These are phyloP conservation scores for Nowickia ferox DNA, from an alignment of 2,888 invertebrate genomes.

Conservation along the genomic window DNA sequence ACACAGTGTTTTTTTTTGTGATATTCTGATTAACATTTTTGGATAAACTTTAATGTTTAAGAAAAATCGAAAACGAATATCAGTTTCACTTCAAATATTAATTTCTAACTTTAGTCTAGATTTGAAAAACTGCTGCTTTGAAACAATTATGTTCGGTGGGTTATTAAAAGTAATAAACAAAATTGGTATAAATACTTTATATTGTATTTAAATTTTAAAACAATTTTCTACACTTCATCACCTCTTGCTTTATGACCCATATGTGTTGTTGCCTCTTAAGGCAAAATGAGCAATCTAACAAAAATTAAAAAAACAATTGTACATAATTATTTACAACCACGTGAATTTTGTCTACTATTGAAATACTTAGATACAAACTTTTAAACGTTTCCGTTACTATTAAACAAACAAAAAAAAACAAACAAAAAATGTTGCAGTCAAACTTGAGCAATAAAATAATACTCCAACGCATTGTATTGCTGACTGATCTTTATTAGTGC, in stretches of 20 bases:
- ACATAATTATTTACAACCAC: conserved; percentile 60
- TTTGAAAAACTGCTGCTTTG: too few species aligned
- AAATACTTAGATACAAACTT: not conserved
- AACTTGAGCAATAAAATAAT: conserved; percentile 17
- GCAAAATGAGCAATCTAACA: conserved; percentile 27
- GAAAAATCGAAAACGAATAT: too few species aligned
- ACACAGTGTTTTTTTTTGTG: too few species aligned
- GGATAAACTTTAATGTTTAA: too few species aligned
- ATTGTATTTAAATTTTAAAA: not conserved
- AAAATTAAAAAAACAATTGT: conserved; percentile 56
- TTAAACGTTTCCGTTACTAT: conserved; percentile 57
- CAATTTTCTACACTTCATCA: conserved; percentile 37
- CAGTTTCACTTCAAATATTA: too few species aligned
- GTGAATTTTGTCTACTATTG: conserved; percentile 10
- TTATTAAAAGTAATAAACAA: too few species aligned
- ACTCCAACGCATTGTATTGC: conserved; percentile 58
- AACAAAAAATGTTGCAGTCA: conserved; percentile 2
- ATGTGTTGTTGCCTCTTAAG: conserved; percentile 23
- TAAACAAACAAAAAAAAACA: not conserved
- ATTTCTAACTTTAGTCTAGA: too few species aligned
- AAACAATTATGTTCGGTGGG: too few species aligned
- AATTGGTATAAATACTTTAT: not conserved
- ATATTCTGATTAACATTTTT: too few species aligned
- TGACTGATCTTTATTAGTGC: conserved; percentile 28
- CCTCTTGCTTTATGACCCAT: conserved; percentile 27